phyloP scores from a whole-genome alignment of 2,113 vertebrate species.

The Heteronetta atricapilla region DNA sequence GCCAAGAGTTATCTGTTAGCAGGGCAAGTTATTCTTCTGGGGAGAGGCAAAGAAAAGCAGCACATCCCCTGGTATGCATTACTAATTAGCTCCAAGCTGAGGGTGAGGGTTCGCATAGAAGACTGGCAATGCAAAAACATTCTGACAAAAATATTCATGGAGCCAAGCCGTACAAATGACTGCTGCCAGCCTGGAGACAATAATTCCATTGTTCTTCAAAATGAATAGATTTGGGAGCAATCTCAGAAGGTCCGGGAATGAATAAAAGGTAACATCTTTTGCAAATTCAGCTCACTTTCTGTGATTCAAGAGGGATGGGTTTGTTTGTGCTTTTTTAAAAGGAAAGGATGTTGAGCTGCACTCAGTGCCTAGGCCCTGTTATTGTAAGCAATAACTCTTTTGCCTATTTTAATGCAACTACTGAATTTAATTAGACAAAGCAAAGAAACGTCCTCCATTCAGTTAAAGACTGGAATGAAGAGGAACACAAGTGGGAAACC shows the following conservation, averaged over 20 bases:
- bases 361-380: background rate
- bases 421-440: conserved; percentile 44
- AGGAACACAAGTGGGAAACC: background rate
- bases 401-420: conserved; percentile 13
- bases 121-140: background rate
- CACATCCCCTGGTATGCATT: conserved; percentile 12
- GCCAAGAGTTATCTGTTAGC: background rate
- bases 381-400: conserved; percentile 6
- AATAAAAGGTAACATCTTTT: conserved; percentile 44
- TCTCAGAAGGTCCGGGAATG: background rate
- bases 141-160: conserved; percentile 54
- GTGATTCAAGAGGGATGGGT: background rate
- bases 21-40: conserved; percentile 25
- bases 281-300: conserved; percentile 53
- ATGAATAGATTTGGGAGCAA: background rate
- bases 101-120: background rate
- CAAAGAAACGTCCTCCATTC: conserved; percentile 9
- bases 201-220: conserved; percentile 44
- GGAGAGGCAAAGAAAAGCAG: background rate
- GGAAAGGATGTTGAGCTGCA: background rate
- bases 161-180: conserved; percentile 47
- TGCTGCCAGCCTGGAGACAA: conserved; percentile 39
- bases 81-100: conserved; percentile 7
- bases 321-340: background rate
- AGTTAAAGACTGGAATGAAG: background rate